Conservation (phyloP, 35 echinoderm and acorn worm genomes). For the Amphiura filiformis region DNA sequence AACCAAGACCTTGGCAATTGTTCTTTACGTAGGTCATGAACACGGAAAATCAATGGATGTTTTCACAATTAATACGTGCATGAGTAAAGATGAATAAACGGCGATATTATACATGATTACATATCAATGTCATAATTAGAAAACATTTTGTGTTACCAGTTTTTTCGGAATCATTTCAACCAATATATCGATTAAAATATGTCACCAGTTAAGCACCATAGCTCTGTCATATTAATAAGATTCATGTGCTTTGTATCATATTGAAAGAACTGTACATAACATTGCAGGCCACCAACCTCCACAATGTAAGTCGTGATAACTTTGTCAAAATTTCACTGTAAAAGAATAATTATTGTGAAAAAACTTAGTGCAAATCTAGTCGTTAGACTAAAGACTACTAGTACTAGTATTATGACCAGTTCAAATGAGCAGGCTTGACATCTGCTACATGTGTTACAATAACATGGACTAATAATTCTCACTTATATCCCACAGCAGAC, state of each 20-base stretch:
- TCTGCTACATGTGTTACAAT: background rate
- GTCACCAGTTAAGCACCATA: too few relatives aligned
- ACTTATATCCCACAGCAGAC: too few relatives aligned
- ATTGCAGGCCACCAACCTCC: too few relatives aligned
- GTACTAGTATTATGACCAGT: background rate
- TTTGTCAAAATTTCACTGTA: too few relatives aligned
- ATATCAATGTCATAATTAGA: background rate
- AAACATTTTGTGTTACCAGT: background rate
- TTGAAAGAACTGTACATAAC: too few relatives aligned
- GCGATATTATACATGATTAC: background rate
- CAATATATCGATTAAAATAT: conserved; percentile 10
- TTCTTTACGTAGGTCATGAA: background rate
- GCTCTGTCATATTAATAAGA: too few relatives aligned
- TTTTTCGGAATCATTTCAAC: background rate
- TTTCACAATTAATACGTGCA: background rate
- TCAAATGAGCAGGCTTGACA: background rate
- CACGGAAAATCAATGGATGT: background rate
- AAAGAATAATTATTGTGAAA: too few relatives aligned
- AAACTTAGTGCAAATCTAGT: too few relatives aligned
- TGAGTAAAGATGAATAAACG: background rate
- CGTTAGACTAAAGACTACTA: too few relatives aligned
- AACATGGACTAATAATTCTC: background rate
- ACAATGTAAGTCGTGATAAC: too few relatives aligned
- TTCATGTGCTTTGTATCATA: too few relatives aligned
- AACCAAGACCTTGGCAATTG: background rate